phyloP scores from a whole-genome alignment of 2,113 vertebrate species.

The Reinhardtius hippoglossoides region DNA sequence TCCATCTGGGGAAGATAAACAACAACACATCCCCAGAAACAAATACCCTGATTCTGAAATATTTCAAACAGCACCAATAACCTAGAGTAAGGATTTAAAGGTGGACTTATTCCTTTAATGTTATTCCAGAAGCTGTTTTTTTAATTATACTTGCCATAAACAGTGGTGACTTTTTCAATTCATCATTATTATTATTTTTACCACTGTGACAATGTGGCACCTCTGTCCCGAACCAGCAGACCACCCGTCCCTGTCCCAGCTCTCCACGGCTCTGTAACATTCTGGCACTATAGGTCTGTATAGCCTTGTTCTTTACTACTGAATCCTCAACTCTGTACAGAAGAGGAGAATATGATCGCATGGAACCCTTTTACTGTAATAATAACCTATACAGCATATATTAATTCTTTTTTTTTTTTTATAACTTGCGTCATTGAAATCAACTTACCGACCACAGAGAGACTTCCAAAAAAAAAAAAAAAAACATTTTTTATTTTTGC shows the following conservation, averaged over 20 bases:
- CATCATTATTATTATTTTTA: background rate
- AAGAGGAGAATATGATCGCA: constrained; percentile 85
- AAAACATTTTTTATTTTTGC: constrained; percentile 52
- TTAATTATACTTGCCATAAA: too few relatives aligned
- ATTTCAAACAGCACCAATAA: background rate
- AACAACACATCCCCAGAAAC: too few relatives aligned
- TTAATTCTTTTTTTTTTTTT: constrained; percentile 84
- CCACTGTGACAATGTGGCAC: constrained; percentile 12
- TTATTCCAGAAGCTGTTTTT: too few relatives aligned
- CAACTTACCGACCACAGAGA: constrained; percentile 65
- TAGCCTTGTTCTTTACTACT: constrained; percentile 91
- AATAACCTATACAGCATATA: constrained; percentile 92
- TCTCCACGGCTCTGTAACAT: constrained; percentile 62
- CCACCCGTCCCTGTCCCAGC: constrained; percentile 46
- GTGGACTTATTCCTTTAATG: too few relatives aligned
- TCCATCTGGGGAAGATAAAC: background rate
- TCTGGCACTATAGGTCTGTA: constrained; percentile 82
- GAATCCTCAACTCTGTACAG: constrained; percentile 88
- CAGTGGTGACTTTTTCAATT: too few relatives aligned
- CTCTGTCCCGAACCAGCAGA: constrained; percentile 50
- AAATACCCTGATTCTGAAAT: background rate
- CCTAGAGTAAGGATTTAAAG: too few relatives aligned
- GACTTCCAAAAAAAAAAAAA: constrained; percentile 48
- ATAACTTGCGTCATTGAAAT: constrained; percentile 69
- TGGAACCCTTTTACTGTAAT: constrained; percentile 90